phyloP scores from a whole-genome alignment of 2,113 vertebrate species.

The Anolis carolinensis region DNA sequence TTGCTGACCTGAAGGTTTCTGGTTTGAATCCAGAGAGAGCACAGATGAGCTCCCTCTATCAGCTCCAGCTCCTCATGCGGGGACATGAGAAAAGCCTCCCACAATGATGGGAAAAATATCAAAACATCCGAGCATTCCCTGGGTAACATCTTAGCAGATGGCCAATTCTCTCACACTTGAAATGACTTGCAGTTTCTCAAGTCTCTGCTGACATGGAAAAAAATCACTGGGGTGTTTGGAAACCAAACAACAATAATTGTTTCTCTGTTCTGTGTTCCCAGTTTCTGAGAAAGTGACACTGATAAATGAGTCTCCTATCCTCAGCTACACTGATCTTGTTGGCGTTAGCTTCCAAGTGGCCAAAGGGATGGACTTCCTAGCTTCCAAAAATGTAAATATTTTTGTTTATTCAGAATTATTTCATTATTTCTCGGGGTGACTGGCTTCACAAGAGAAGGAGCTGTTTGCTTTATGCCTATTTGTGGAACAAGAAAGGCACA shows the following conservation, averaged over 20 bases:
- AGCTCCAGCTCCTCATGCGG: too few relatives aligned
- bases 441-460: background rate
- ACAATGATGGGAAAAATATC: too few relatives aligned
- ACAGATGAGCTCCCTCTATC: too few relatives aligned
- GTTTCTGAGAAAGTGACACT: conserved; percentile 79
- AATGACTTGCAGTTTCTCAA: too few relatives aligned
- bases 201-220: too few relatives aligned
- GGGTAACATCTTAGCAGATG: too few relatives aligned
- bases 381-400: conserved; percentile 90
- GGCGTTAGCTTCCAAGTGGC: conserved; percentile 98
- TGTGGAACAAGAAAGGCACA: background rate
- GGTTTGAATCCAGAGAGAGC: too few relatives aligned
- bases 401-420: conserved; percentile 1
- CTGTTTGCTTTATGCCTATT: background rate
- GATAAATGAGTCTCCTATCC: conserved; percentile 88
- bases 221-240: background rate
- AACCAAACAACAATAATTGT: background rate
- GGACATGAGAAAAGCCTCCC: too few relatives aligned
- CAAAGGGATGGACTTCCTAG: conserved; percentile 97
- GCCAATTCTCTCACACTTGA: too few relatives aligned
- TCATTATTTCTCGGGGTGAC: fast-evolving
- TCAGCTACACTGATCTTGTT: conserved; percentile 91
- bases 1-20: too few relatives aligned
- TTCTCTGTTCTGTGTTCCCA: conserved; percentile 30
- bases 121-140: too few relatives aligned